phyloP scores from a whole-genome alignment of 2,888 invertebrate species.

The Leuctra nigra region DNA sequence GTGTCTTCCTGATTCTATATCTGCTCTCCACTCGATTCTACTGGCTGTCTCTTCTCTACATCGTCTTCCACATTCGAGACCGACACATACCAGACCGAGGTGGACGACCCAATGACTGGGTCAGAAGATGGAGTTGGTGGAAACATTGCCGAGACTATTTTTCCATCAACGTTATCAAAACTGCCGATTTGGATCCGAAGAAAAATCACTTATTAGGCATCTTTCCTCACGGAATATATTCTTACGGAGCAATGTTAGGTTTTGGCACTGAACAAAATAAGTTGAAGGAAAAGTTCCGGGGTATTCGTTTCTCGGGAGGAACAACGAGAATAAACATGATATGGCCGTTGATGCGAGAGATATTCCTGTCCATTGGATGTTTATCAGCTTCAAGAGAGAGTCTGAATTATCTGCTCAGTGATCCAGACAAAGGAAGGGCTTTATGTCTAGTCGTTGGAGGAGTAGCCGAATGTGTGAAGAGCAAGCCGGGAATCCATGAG shows the following conservation, averaged over 20 bases:
- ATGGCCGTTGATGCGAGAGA: conserved; percentile 65
- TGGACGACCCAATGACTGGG: conserved; percentile 49
- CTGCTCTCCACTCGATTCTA: conserved; percentile 30
- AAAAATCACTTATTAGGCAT: conserved; percentile 80
- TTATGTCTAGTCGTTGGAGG: conserved; percentile 80
- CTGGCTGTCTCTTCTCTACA: conserved; percentile 49
- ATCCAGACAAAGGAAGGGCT: conserved; percentile 48
- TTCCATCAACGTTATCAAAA: conserved; percentile 76
- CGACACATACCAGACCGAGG: conserved; percentile 51
- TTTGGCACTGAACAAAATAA: conserved; percentile 32
- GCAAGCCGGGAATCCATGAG: conserved; percentile 67
- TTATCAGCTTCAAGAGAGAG: conserved; percentile 60
- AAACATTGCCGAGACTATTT: conserved; percentile 74
- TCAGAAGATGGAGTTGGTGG: conserved; percentile 64
- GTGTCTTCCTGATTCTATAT: no score
- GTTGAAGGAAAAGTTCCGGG: conserved; percentile 52
- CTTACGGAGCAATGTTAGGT: conserved; percentile 53
- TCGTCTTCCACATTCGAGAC: conserved; percentile 61
- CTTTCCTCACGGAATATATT: conserved; percentile 88
- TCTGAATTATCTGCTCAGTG: conserved; percentile 54
- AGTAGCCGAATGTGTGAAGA: conserved; percentile 78
- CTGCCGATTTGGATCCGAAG: conserved; percentile 68
- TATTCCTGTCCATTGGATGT: conserved; percentile 48
- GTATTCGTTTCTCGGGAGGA: conserved; percentile 51
- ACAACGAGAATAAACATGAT: conserved; percentile 68